These are phyloP conservation scores for Semibalanus balanoides DNA, from an alignment of 1,140 invertebrate species.

Conservation along the genomic window DNA sequence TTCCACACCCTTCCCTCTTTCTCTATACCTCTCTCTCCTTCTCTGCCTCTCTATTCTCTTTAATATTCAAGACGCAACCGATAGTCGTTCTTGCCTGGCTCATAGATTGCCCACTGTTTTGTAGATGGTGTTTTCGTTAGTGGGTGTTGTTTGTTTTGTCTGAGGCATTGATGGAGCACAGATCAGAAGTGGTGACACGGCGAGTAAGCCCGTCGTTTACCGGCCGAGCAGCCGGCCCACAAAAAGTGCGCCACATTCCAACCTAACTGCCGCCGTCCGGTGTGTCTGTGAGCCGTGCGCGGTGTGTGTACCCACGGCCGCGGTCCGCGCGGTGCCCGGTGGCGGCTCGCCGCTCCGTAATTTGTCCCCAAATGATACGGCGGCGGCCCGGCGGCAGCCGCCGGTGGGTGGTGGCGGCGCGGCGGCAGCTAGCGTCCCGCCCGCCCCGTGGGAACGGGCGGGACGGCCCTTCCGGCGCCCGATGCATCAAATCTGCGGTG, in stretches of 20 bases:
- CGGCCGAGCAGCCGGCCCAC: conserved; percentile 48
- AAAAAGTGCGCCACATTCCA: conserved; percentile 33
- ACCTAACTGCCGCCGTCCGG: conserved; percentile 3
- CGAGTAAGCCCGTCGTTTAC: conserved; percentile 7
- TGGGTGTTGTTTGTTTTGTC: neutral
- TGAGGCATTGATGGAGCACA: neutral
- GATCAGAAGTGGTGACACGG: conserved; percentile 15
- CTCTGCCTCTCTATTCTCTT: too few species aligned
- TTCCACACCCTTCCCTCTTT: conserved; percentile 7
- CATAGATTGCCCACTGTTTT: conserved; percentile 22
- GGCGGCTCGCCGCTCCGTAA: neutral
- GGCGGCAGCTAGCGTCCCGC: conserved; percentile 42
- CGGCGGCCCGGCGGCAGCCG: conserved; percentile 39
- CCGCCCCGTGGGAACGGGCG: conserved; percentile 42
- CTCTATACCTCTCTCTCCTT: conserved; percentile 24
- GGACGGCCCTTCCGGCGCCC: conserved; percentile 34
- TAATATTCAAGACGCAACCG: too few species aligned
- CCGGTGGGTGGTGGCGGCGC: conserved; percentile 45
- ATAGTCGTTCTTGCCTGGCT: too few species aligned
- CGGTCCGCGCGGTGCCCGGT: too few species aligned
- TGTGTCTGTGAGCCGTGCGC: conserved; percentile 20
- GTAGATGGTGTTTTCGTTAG: conserved; percentile 13
- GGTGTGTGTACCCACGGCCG: conserved; percentile 44
- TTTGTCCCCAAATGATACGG: neutral
- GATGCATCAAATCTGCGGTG: neutral